Conservation (phyloP, 2,113 vertebrate genomes). For the Camelus dromedarius region DNA sequence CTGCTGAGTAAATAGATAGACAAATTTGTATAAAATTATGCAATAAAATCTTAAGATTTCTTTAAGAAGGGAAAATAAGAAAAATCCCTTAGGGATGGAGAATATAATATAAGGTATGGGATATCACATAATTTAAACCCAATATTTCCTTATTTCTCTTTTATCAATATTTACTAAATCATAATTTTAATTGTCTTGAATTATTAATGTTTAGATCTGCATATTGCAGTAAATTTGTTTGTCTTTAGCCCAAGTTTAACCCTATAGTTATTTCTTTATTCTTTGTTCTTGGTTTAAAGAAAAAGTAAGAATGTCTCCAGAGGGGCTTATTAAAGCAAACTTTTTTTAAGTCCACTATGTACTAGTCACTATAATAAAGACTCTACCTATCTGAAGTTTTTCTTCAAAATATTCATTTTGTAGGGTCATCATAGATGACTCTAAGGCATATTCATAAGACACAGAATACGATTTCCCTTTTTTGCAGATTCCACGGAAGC, state of each 20-base stretch:
- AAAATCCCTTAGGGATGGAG: not conserved
- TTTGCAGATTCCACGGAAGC: not conserved
- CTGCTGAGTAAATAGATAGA: not conserved
- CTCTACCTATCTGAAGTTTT: not conserved
- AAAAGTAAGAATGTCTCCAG: not conserved
- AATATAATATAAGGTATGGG: not conserved
- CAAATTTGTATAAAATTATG: not conserved
- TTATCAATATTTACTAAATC: not conserved
- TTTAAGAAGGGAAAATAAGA: not conserved
- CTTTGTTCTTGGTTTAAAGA: not conserved
- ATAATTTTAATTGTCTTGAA: not conserved
- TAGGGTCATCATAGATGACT: not conserved
- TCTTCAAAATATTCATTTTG: not conserved
- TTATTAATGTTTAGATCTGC: not conserved
- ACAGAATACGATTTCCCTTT: not conserved
- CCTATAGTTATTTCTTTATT: not conserved
- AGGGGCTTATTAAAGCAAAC: not conserved
- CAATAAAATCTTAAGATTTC: not conserved
- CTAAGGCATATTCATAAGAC: not conserved
- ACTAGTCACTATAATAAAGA: not conserved
- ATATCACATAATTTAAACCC: not conserved
- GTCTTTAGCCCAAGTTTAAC: not conserved
- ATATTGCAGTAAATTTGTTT: not conserved
- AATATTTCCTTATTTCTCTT: not conserved
- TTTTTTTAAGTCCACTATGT: not conserved